Conservation (phyloP, 2,888 invertebrate species). For the Pantelozetes paolii region DNA sequence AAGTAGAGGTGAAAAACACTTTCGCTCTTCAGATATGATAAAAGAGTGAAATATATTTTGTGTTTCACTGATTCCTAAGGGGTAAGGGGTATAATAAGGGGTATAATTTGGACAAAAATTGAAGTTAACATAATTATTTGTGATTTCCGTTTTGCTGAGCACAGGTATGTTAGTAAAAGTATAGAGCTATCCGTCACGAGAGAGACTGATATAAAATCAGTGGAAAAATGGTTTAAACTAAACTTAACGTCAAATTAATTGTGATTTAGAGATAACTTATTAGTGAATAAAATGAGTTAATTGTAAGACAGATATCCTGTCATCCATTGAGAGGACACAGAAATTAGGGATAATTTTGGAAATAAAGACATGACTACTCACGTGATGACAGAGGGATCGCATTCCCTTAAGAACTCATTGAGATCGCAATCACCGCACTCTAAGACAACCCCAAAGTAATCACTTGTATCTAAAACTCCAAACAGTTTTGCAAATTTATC, state of each 20-base stretch:
- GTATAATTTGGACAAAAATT: background rate
- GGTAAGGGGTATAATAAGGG: too few species aligned
- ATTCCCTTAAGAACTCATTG: constrained; percentile 36
- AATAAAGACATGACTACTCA: background rate
- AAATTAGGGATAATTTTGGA: background rate
- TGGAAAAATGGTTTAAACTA: background rate
- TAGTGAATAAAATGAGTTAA: background rate
- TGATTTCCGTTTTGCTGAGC: background rate
- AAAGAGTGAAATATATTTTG: background rate
- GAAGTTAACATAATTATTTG: background rate
- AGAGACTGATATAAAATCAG: background rate
- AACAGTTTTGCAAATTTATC: constrained; percentile 40
- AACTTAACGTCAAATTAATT: background rate
- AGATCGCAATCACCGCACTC: constrained; percentile 39
- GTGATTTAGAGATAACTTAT: constrained; percentile 1
- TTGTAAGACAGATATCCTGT: background rate
- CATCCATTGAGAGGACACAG: background rate
- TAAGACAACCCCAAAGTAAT: constrained; percentile 28
- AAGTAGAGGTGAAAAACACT: background rate
- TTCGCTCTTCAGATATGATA: background rate
- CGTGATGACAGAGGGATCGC: constrained; percentile 28
- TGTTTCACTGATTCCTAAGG: too few species aligned
- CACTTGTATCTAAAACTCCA: constrained; percentile 40
- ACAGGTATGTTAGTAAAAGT: background rate
- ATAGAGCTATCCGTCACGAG: background rate